Conservation (phyloP, 2,888 invertebrate species). For the Orthosia gothica region DNA sequence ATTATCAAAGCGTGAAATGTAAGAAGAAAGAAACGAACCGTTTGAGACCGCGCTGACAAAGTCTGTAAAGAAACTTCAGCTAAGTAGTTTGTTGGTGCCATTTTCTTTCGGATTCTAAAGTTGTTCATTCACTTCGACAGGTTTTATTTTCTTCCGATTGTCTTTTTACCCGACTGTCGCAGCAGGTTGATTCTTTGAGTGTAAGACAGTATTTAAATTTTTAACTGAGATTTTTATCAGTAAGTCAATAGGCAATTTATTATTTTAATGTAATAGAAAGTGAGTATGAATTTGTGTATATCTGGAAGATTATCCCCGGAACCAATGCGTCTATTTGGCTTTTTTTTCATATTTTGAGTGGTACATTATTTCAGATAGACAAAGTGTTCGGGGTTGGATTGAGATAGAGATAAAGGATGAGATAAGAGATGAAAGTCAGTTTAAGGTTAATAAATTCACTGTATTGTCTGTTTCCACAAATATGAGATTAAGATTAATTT, state of each 20-base stretch:
- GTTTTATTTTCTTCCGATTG: slow-evolving; percentile 1
- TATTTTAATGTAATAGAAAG: not conserved
- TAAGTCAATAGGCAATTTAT: not conserved
- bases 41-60: not conserved
- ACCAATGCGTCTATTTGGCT: not conserved
- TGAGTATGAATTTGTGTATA: not conserved
- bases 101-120: slow-evolving; percentile 2
- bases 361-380: too few species aligned
- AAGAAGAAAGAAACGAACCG: not conserved
- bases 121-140: not conserved
- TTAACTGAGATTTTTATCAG: not conserved
- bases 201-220: not conserved
- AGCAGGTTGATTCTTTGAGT: not conserved
- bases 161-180: not conserved
- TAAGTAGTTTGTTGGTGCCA: slow-evolving; percentile 8
- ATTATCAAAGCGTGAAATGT: not conserved
- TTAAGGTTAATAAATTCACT: too few species aligned
- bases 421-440: too few species aligned
- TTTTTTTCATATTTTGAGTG: fast-evolving
- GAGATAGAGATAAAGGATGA: too few species aligned
- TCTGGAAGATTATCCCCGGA: not conserved
- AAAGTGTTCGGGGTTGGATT: too few species aligned
- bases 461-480: too few species aligned
- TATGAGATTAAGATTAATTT: too few species aligned
- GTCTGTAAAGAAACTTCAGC: not conserved